Base-by-base conservation (phyloP, 2,113 vertebrate genomes). In the Vidua chalybeata region DNA sequence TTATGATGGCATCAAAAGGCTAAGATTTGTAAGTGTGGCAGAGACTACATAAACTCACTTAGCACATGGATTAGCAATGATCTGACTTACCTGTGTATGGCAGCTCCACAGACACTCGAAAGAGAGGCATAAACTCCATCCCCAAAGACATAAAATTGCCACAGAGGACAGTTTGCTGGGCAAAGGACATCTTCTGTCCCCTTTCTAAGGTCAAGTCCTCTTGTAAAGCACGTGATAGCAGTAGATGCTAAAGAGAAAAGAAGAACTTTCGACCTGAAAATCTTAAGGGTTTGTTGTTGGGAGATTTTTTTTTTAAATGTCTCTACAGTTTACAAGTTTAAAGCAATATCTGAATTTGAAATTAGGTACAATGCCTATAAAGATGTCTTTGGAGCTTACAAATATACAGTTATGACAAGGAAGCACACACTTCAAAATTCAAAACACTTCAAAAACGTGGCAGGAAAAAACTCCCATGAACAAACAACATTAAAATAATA, bases 91-190 rank as follows among this genome's bases (percentile, higher is more conserved):
- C 98, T 98, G 97, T 99, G 99, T 76, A 99, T 72, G 10, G 99
- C 99, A 9, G 99, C 99, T n/a, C 98, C 99, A 17, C 99, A 99
- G 62, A 99, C 46, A 48, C 99, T 99, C 16, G 99, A 99, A 33
- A 99, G 96, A 18, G 99, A 98, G 35, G 99, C 99, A 82, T 99
- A 99, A 27, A 98, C 61, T 58, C 95, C 97, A 39, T 99, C 98
- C 66, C 99, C 99, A 89, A 99, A 99, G 73, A 99, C 98, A 0
- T 98, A 98, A 64, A 98, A 96, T n/a, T 98, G 98, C 95, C 97
- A 97, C 6, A 96, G 96, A 54, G 96, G 90, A 88, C 99, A 99
- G 97, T 96, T 97, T 5, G 98, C 97, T 43, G 99, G 99, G 87
- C 99, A 99, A 33, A 99, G 94, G 11, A 99, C 98, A 92, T 98